Base-by-base conservation (phyloP, 1,140 invertebrate genomes). In the Apis laboriosa region DNA sequence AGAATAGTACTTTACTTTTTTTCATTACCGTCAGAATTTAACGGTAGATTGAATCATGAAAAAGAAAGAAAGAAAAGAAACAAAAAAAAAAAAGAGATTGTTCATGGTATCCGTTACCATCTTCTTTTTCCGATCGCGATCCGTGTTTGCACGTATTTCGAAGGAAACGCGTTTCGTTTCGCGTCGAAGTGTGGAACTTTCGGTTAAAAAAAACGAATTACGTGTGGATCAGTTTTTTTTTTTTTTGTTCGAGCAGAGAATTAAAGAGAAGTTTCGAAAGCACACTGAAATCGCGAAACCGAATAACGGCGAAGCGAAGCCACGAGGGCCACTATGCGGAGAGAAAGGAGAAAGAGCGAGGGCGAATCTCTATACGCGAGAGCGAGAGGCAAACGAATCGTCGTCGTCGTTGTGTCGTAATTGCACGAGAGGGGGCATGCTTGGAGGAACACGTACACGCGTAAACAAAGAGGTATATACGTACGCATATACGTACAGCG, bases 331-430 rank as follows among this genome's bases (percentile, higher is more conserved):
- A 56, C 79, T 80, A 53, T 53, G 24, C 34, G 34, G 19, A 64
- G 49, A 15, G 34, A 63, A 15, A 64, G 49, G 24, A 13, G 28
- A 34, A 2, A 5, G 12, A 56, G 55, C 55, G 34, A 43, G 34
- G 34, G 34, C 34, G 34, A 43, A 43, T 43, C 34, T 43, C 34
- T 43, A 43, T 43, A 43, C 56, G 15, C 1, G 1, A n/a, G 5
- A 58, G 55, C n/a, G 60, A 84, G 9, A 43, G 5, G 15, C n/a
- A 63, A 76, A 43, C 34, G 34, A 85, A 68, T 85, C 58, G 83
- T 84, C 77, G 78, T 86, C 53, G 66, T 78, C 51, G 77, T 70
- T 68, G 55, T 68, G 66, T 80, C 63, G 73, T 85, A 82, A 82
- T 82, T 82, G 84, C 63, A 70, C 21, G 61, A 68, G 77, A 21